These are phyloP conservation scores for Parapsyche elsis DNA, from an alignment of 1,140 invertebrate species.

Conservation along the genomic window DNA sequence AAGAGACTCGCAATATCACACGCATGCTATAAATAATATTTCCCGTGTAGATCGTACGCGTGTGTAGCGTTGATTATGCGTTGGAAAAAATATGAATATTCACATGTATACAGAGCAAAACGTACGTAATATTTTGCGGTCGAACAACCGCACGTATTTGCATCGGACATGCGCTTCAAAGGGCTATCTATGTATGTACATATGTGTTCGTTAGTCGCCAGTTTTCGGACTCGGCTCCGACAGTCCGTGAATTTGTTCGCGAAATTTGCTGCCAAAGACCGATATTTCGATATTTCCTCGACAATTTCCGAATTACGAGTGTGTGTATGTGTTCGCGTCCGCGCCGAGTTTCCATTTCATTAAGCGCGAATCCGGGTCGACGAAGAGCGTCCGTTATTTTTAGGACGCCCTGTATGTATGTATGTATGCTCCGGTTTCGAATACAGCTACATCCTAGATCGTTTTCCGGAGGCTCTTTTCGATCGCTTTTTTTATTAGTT, in stretches of 20 bases:
- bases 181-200: too few relatives aligned
- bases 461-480: too few relatives aligned
- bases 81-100: too few relatives aligned
- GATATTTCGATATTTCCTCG: constrained; percentile 27
- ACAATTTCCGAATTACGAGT: background rate
- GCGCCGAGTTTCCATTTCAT: constrained; percentile 19
- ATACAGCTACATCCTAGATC: too few relatives aligned
- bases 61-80: too few relatives aligned
- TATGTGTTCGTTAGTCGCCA: background rate
- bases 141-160: background rate
- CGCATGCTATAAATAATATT: too few relatives aligned
- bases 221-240: background rate
- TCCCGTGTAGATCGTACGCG: too few relatives aligned
- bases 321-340: background rate
- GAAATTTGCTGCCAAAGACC: constrained; percentile 10
- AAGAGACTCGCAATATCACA: too few relatives aligned
- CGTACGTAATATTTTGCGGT: background rate
- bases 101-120: too few relatives aligned
- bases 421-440: background rate
- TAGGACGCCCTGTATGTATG: background rate
- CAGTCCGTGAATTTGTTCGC: constrained; percentile 1
- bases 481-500: too few relatives aligned
- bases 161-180: background rate
- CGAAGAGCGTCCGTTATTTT: constrained; percentile 2
- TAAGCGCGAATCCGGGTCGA: constrained; percentile 5